Evolutionary conservation across 2,113 vertebrate species (phyloP), one percentile per base, ranked within the genome.

Genomic region (Thunnus thynnus): DNA sequence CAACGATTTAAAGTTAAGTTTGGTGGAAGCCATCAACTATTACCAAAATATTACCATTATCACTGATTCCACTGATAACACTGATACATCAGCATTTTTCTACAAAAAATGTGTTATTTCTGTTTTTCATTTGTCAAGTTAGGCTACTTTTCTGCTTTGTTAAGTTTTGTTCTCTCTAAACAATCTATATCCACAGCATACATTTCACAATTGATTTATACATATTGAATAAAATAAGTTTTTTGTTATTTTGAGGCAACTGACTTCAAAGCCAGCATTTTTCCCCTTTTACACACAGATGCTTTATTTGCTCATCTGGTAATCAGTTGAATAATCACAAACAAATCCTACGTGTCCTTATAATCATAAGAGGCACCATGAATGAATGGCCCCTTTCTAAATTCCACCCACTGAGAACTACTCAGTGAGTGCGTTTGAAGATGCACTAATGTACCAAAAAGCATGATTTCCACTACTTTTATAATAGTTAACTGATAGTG

Each of bases 1-100:
- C 83, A 89, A 76, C 58, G 55, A 77, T 89, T 88, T 76, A 55
- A 86, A 78, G 80, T 85, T 83, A 22, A 76, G 81, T 68, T 72
- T 76, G 73, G 76, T 66, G 72, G 52, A 57, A 44, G 16, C 17
- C n/a, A 56, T 56, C 0, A 30, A 20, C 27, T 8, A 3, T 60
- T 5, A 14, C 11, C 25, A 50, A 27, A 74, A 61, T 64, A 30
- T 76, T 27, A 70, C 20, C 12, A 70, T 20, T 22, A 22, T 22
- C 22, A 22, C 22, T 22, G n/a, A 41, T 6, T 12, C 18, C 32
- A 61, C 17, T 6, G 36, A 41, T 9, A 41, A 41, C 7, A 41
- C 36, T 41, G 36, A 41, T 8, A 5, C 36, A 41, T 41, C 7
- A 41, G 36, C 36, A 41, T 41, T 41, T 41, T 41, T 2, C 36